These are phyloP conservation scores for Drosophila conformis DNA, from an alignment of 2,888 invertebrate genomes.

Conservation along the genomic window DNA sequence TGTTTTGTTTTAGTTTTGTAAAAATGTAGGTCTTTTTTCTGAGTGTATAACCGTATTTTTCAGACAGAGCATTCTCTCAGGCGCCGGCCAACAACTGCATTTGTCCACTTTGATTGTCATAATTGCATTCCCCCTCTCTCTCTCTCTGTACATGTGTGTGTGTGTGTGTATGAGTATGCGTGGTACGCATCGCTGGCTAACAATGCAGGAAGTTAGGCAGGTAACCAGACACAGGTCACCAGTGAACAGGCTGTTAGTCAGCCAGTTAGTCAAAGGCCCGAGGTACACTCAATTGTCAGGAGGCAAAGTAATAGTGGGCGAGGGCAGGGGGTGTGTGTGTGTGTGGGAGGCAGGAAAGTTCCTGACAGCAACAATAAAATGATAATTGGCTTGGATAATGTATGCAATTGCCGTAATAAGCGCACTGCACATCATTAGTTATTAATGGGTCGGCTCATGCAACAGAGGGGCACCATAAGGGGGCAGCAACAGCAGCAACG, in stretches of 20 bases:
- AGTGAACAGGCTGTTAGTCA: constrained; percentile 24
- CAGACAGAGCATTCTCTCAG: background rate
- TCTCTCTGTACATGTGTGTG: constrained; percentile 14
- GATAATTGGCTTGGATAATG: constrained; percentile 70
- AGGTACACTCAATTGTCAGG: constrained; percentile 1
- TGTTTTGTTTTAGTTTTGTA: background rate
- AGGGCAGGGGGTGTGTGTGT: background rate
- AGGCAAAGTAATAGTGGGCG: background rate
- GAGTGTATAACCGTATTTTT: background rate
- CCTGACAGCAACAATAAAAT: constrained; percentile 56
- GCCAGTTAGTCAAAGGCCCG: constrained; percentile 14
- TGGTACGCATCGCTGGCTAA: constrained; percentile 26
- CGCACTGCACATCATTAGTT: constrained; percentile 78
- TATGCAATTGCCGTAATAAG: constrained; percentile 71
- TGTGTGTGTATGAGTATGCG: background rate
- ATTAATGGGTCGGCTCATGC: constrained; percentile 65
- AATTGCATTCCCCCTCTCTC: constrained; percentile 57
- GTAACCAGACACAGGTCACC: constrained; percentile 1
- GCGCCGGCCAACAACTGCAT: constrained; percentile 61
- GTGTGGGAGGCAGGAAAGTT: background rate
- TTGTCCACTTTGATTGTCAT: constrained; percentile 77
- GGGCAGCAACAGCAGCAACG: background rate
- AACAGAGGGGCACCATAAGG: background rate
- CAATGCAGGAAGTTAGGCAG: constrained; percentile 31
- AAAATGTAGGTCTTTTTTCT: background rate